These are phyloP conservation scores for Peromyscus californicus DNA, from an alignment of 2,113 vertebrate genomes.

Conservation along the genomic window DNA sequence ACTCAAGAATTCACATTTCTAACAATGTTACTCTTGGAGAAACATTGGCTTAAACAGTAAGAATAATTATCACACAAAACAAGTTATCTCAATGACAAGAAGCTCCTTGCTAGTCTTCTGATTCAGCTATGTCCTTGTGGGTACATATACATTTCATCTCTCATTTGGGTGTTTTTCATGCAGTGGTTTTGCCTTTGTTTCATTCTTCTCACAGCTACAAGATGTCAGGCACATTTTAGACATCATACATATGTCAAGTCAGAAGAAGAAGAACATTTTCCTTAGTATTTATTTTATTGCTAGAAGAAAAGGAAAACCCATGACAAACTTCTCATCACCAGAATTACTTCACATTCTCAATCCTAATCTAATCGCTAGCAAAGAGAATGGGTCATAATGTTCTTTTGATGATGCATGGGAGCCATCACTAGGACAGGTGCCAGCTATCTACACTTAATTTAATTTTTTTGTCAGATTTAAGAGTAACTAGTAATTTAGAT, in stretches of 20 bases:
- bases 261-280: neutral
- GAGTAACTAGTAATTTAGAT: neutral
- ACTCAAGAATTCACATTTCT: constrained; percentile 13
- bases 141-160: neutral
- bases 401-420: neutral
- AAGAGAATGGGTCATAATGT: neutral
- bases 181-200: neutral
- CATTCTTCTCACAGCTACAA: neutral
- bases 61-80: neutral
- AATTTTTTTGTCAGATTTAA: neutral
- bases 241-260: neutral
- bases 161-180: neutral
- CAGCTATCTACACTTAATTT: neutral
- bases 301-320: constrained; percentile 14
- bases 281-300: neutral
- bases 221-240: neutral
- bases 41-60: neutral
- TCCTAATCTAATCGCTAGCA: neutral
- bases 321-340: neutral
- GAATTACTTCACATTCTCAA: constrained; percentile 13
- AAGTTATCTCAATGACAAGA: constrained; percentile 8
- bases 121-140: neutral
- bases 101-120: neutral
- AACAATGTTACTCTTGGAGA: neutral
- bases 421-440: neutral